phyloP scores from a whole-genome alignment of 2,113 vertebrate genomes.

The Ramphastos sulfuratus region DNA sequence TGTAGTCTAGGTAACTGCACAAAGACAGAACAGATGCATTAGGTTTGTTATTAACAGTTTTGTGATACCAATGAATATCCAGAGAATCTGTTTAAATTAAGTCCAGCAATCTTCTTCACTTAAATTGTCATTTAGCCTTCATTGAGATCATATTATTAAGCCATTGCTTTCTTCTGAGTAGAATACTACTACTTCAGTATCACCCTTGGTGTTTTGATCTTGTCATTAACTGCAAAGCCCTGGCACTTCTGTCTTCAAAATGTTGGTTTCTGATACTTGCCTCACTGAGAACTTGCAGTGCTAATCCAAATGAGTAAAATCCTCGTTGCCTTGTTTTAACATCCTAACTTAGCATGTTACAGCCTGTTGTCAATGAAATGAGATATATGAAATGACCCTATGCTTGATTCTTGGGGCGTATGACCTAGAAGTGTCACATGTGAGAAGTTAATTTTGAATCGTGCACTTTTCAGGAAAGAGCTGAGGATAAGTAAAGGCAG shows the following conservation, averaged over 20 bases:
- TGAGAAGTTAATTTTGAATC: background rate
- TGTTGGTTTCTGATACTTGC: background rate
- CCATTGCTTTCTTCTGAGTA: constrained; percentile 34
- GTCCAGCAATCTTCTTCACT: constrained; percentile 55
- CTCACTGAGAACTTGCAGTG: constrained; percentile 2
- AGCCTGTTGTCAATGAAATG: background rate
- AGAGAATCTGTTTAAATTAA: constrained; percentile 71
- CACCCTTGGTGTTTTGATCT: background rate
- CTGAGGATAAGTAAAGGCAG: background rate
- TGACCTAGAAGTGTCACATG: background rate
- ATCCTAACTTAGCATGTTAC: background rate
- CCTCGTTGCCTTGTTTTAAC: background rate
- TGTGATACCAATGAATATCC: constrained; percentile 60
- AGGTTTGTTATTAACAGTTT: constrained; percentile 72
- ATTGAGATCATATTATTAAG: constrained; percentile 42
- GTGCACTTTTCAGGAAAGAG: background rate
- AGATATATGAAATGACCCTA: background rate
- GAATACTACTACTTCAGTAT: background rate
- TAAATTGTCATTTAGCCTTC: constrained; percentile 60
- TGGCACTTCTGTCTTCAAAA: constrained; percentile 27
- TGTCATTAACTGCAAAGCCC: constrained; percentile 32
- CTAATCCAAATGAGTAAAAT: constrained; percentile 15
- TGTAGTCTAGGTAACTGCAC: constrained; percentile 76
- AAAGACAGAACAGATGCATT: constrained; percentile 74
- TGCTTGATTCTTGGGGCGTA: background rate